Evolutionary conservation across 2,797 vertebrate species (phyloP).

Genomic region (Sebastes steindachneri): DNA sequence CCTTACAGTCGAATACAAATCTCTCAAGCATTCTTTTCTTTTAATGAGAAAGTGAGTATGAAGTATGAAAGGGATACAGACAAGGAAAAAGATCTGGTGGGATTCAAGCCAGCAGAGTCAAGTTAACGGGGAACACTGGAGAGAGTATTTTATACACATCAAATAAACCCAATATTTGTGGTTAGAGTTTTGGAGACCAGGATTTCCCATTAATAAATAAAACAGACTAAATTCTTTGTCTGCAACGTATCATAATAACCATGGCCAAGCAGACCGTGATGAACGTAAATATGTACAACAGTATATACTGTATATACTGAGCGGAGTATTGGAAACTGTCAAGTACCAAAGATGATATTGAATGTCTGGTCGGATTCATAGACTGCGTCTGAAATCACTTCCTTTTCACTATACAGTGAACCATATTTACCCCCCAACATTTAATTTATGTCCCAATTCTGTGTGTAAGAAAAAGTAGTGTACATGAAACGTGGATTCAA

Average conservation of each 20-base stretch:
- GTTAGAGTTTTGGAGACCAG: constrained; percentile 33
- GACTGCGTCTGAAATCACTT: neutral
- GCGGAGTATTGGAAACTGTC: neutral
- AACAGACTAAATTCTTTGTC: constrained; percentile 19
- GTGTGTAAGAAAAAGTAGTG: neutral
- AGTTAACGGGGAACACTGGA: constrained; percentile 15
- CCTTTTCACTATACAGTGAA: neutral
- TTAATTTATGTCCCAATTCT: neutral
- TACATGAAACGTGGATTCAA: too few species aligned
- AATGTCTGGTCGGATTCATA: neutral
- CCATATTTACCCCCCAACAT: neutral
- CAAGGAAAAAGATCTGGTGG: constrained; percentile 41
- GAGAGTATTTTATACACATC: constrained; percentile 36
- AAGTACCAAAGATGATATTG: neutral
- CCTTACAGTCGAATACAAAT: constrained; percentile 18
- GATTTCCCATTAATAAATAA: constrained; percentile 41
- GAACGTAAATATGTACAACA: neutral
- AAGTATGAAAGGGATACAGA: constrained; percentile 37
- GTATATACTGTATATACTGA: neutral
- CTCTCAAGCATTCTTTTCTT: constrained; percentile 41
- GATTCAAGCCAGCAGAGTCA: constrained; percentile 24
- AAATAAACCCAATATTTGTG: constrained; percentile 50
- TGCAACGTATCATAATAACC: neutral
- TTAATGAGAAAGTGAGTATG: constrained; percentile 63
- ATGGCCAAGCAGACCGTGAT: constrained; percentile 10